phyloP scores from a whole-genome alignment of 2,797 vertebrate genomes.

The Sebastes ruberrimus region DNA sequence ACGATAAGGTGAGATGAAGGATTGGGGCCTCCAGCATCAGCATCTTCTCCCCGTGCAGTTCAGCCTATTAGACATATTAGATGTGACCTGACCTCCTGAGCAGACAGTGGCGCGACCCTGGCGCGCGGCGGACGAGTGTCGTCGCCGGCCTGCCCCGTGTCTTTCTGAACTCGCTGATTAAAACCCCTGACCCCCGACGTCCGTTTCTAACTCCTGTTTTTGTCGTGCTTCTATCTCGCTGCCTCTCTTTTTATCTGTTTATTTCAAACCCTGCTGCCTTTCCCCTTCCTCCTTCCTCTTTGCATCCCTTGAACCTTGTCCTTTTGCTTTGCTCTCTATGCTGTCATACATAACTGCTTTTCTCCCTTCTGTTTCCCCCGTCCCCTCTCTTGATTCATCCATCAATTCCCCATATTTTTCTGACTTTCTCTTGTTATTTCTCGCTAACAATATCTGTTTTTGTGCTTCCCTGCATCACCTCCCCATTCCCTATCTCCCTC shows the following conservation, averaged over 20 bases:
- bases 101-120: conserved; percentile 61
- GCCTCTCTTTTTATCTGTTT: conserved; percentile 69
- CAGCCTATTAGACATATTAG: conserved; percentile 44
- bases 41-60: neutral
- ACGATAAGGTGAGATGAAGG: conserved; percentile 26
- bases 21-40: neutral
- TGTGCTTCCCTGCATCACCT: conserved; percentile 30
- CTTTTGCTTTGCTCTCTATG: conserved; percentile 39
- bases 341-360: conserved; percentile 20
- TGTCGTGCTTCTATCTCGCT: conserved; percentile 2
- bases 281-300: conserved; percentile 69
- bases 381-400: neutral
- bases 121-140: conserved; percentile 27
- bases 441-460: conserved; percentile 33
- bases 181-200: conserved; percentile 62
- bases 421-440: neutral
- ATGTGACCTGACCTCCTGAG: conserved; percentile 52
- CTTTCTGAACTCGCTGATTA: conserved; percentile 66
- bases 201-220: conserved; percentile 31
- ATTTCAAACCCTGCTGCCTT: conserved; percentile 65
- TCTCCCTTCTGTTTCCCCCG: neutral
- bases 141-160: conserved; percentile 30
- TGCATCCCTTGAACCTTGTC: conserved; percentile 69
- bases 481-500: conserved; percentile 23
- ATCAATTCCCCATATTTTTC: neutral